Percentiles rank a stretch among this genome's conserved stretches.
Evolutionary conservation across 1,140 invertebrate genomes (phyloP).

Genomic region (Ceratina japonica): DNA sequence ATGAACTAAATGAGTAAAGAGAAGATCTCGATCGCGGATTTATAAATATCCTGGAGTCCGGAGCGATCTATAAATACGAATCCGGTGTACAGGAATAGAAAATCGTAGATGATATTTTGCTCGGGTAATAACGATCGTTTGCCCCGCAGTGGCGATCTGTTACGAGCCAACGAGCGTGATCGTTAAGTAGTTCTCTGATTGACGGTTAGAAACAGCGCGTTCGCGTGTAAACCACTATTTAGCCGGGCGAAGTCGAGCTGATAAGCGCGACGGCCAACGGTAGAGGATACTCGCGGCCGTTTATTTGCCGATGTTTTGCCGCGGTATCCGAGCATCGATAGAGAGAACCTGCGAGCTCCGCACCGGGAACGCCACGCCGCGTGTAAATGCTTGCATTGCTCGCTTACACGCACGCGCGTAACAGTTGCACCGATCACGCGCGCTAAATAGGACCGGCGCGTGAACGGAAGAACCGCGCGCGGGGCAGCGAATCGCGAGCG

Average conservation of each 20-base stretch:
- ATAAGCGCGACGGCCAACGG: not conserved
- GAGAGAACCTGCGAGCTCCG: not conserved
- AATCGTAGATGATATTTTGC: constrained; percentile 43
- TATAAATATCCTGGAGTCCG: constrained; percentile 61
- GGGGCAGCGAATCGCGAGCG: constrained; percentile 55
- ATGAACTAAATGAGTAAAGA: constrained; percentile 37
- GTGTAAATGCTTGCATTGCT: not conserved
- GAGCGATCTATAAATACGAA: constrained; percentile 62
- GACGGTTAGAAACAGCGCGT: not conserved
- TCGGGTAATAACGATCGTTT: constrained; percentile 24
- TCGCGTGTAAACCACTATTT: not conserved
- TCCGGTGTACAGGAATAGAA: constrained; percentile 58
- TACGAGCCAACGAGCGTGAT: constrained; percentile 32
- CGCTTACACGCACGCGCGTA: not conserved
- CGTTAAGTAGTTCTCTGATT: constrained; percentile 31
- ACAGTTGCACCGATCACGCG: constrained; percentile 52
- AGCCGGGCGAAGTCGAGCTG: no score
- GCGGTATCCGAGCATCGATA: not conserved
- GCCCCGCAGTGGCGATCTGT: constrained; percentile 39
- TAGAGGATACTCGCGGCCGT: not conserved
- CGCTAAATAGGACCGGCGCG: constrained; percentile 53
- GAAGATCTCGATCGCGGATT: constrained; percentile 25
- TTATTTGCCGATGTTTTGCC: constrained; percentile 3
- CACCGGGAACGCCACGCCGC: no score
- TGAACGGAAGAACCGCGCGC: constrained; percentile 54